Base-by-base conservation (phyloP, 2,797 vertebrate species). In the Lycodopsis pacificus region DNA sequence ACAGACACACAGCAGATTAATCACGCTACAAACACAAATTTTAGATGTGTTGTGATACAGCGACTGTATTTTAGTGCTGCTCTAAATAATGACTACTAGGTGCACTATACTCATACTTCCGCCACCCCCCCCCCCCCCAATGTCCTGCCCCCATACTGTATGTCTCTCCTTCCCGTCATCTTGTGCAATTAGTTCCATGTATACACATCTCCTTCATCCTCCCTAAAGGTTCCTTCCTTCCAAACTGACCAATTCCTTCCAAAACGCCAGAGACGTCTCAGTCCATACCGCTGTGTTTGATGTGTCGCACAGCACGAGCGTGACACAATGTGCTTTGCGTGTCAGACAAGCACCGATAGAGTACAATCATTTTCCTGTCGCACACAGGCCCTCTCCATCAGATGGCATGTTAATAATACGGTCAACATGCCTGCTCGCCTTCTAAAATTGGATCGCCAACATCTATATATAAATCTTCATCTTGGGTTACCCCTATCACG, bases 391-490 rank as follows among this genome's bases (percentile, higher is more conserved):
- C 59, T 69, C 54, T 32, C 38, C 62, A 76, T 84, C 65, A 76
- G 71, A 87, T 65, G 53, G 44, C 62, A 73, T 69, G 83, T 90
- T 87, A 91, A 92, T 91, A 85, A 84, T 49, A 68, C 64, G 68
- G 86, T 89, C 90, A 87, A 82, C 85, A 86, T 5, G 27, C 40
- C 65, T 2, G 62, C 49, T 87, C 72, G 6, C 71, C 77, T 65
- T 73, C 81, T 84, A 89, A 90, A 92, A 88, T 61, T 74, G 68
- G 78, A 80, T 22, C 27, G 14, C 34, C n/a, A 5, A 65, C 57
- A 48, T 65, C 80, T 80, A 81, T 79, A 81, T 81, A 81, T 77
- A 89, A 65, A 65, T 65, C 71, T 68, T 63, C 34, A 59, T 74
- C 75, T 65, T 65, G 63, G 71, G 65, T 86, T 82, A 71, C 71